Evolutionary conservation across 2,113 vertebrate genomes (phyloP).

Genomic region (Peromyscus leucopus): DNA sequence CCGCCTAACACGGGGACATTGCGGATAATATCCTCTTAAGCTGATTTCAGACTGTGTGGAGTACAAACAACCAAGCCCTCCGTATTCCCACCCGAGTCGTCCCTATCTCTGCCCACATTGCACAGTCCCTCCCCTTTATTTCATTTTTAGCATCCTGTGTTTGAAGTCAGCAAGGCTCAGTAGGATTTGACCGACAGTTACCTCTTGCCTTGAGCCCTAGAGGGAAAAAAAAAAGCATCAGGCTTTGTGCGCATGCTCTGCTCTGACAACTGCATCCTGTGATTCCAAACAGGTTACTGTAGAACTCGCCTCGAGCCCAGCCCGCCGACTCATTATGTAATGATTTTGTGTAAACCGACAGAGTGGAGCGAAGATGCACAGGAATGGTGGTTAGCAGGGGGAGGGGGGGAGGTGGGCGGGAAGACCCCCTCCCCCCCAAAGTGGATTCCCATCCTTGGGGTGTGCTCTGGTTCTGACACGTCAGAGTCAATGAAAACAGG

Average conservation of each 20-base stretch:
- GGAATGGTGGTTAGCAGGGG: not conserved
- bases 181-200: conserved; percentile 91
- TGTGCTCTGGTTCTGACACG: not conserved
- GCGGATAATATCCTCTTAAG: not conserved
- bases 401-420: not conserved
- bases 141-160: conserved; percentile 85
- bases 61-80: not conserved
- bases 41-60: conserved; percentile 9
- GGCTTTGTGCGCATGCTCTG: conserved; percentile 86
- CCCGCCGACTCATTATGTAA: conserved; percentile 80
- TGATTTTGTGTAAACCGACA: conserved; percentile 60
- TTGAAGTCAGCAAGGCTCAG: conserved; percentile 81
- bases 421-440: not conserved
- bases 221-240: conserved; percentile 75
- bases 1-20: not conserved
- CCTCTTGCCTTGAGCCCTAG: conserved; percentile 85
- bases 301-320: conserved; percentile 62
- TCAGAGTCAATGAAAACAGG: not conserved
- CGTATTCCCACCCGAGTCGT: not conserved
- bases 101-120: not conserved
- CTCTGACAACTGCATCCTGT: conserved; percentile 83
- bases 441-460: not conserved
- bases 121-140: conserved; percentile 38
- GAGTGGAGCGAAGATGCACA: not conserved
- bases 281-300: conserved; percentile 81